Base-by-base conservation (phyloP, 2,797 vertebrate species). In the Holocentrus rufus region DNA sequence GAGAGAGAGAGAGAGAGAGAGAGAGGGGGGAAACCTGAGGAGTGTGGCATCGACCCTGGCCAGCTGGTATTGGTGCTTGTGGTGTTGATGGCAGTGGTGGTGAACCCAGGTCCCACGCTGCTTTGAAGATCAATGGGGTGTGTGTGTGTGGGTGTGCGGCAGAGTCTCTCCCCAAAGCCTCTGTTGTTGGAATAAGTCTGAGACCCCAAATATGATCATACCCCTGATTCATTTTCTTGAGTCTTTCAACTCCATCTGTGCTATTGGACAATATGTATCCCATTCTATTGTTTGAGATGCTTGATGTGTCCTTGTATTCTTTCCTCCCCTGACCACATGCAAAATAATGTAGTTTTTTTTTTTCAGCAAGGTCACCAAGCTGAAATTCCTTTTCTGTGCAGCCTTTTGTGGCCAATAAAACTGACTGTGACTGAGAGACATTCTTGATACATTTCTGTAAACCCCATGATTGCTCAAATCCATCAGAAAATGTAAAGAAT, bases 401-500 rank as follows among this genome's bases (percentile, higher is more conserved):
- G 22, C 44, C 47, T 66, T 78, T 82, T 46, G 58, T 64, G 31
- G 36, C 68, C 54, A 50, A 66, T 65, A 22, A 39, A 31, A 65
- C 69, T 60, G 39, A 11, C 46, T 72, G 42, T 9, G 44, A 77
- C 65, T 18, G 13, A 64, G 25, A 56, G 10, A 55, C 70, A 83
- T 88, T 85, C 77, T 81, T 79, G 4, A 72, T 72, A 52, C 72
- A 71, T 81, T 87, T 34, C 69, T 81, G 54, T 42, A 68, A 80
- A 77, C 74, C 84, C 81, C 68, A 71, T 6, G 20, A 85, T 81
- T 44, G 60, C 61, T 78, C 63, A 84, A 89, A 90, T 90, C 86
- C 84, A 81, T 64, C 54, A 71, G 72, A 87, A 87, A 90, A 91
- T 90, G 80, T 5, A 17, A 74, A 56, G 85, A 91, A 92, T 91